phyloP scores from a whole-genome alignment of 1,140 invertebrate genomes.

The Harlomillsia oculata region DNA sequence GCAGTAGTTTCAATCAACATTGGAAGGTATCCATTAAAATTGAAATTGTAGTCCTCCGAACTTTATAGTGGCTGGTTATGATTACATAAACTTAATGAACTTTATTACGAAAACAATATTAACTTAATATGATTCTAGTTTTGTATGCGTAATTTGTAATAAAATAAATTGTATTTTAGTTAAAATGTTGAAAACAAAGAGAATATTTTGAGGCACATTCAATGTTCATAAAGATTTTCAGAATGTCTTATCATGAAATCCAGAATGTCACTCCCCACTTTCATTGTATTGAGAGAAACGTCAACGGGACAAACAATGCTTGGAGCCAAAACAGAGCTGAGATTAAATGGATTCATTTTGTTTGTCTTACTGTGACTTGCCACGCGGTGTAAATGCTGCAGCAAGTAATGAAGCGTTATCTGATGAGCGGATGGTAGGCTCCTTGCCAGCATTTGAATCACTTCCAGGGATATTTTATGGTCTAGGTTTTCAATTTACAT shows the following conservation, averaged over 20 bases:
- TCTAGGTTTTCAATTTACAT: slow-evolving; percentile 41
- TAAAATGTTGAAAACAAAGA: too few relatives aligned
- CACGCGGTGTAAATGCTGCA: slow-evolving; percentile 66
- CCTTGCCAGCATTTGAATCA: slow-evolving; percentile 54
- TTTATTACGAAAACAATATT: too few relatives aligned
- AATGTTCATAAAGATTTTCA: background rate
- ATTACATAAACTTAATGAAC: too few relatives aligned
- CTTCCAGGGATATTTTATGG: slow-evolving; percentile 50
- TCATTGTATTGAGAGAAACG: slow-evolving; percentile 32
- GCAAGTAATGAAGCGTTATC: slow-evolving; percentile 68
- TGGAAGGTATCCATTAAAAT: too few relatives aligned
- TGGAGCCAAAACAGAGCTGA: slow-evolving; percentile 81
- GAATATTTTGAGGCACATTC: too few relatives aligned
- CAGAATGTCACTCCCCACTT: slow-evolving; percentile 36
- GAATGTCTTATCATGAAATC: slow-evolving; percentile 37
- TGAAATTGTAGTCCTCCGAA: too few relatives aligned
- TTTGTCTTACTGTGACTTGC: slow-evolving; percentile 57
- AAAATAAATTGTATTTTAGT: too few relatives aligned
- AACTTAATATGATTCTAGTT: too few relatives aligned
- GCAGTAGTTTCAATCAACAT: too few relatives aligned
- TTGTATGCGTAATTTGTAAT: too few relatives aligned
- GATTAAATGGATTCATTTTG: slow-evolving; percentile 80
- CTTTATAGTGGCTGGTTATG: too few relatives aligned
- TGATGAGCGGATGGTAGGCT: slow-evolving; percentile 68
- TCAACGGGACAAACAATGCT: slow-evolving; percentile 66